phyloP scores from a whole-genome alignment of 2,888 invertebrate genomes.

The Sesamia inferens region DNA sequence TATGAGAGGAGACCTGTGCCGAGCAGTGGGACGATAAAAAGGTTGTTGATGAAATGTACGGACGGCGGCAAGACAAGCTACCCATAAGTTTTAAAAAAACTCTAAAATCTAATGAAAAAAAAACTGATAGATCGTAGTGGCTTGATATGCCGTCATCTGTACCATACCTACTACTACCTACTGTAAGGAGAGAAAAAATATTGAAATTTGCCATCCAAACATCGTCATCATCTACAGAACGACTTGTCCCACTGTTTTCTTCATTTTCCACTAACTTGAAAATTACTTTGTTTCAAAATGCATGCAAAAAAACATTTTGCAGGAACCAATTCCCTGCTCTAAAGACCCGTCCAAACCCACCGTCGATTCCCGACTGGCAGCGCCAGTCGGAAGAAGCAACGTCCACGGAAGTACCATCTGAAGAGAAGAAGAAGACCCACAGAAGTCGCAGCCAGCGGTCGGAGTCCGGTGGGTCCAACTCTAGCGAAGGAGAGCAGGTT shows the following conservation, averaged over 20 bases:
- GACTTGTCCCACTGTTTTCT: neutral
- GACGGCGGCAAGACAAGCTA: too few species aligned
- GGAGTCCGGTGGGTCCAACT: constrained; percentile 92
- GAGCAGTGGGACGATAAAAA: too few species aligned
- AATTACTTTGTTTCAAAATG: neutral
- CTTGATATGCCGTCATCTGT: too few species aligned
- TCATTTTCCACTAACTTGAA: neutral
- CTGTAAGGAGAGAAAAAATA: neutral
- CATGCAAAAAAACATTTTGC: constrained; percentile 38
- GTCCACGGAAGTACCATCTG: constrained; percentile 72
- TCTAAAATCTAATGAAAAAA: too few species aligned
- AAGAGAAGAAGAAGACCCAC: constrained; percentile 82
- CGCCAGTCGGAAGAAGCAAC: constrained; percentile 90
- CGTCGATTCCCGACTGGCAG: constrained; percentile 96
- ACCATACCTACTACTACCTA: too few species aligned
- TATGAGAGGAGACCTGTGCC: too few species aligned
- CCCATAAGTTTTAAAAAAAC: too few species aligned
- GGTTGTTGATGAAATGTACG: too few species aligned
- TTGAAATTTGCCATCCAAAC: neutral
- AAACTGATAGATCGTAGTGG: too few species aligned
- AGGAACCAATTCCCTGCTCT: constrained; percentile 95
- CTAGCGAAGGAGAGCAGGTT: constrained; percentile 93
- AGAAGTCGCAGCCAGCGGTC: constrained; percentile 89
- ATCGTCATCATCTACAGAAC: neutral
- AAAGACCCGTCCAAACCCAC: constrained; percentile 90